Conservation (phyloP, 2,888 invertebrate species). For the Aphidoletes aphidimyza region DNA sequence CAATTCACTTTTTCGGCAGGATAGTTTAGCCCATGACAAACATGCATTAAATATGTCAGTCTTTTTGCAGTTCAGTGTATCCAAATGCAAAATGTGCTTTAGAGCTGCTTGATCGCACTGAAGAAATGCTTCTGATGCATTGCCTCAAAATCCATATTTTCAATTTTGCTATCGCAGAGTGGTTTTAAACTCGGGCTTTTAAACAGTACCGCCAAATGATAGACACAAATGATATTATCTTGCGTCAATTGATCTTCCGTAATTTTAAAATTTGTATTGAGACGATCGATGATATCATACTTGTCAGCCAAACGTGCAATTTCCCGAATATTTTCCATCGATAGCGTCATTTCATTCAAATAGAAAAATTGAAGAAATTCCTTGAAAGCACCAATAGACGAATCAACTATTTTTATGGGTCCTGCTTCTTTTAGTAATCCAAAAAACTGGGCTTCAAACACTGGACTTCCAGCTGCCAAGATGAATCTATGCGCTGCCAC, state of each 20-base stretch:
- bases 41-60: neutral
- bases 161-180: neutral
- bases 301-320: neutral
- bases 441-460: neutral
- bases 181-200: neutral
- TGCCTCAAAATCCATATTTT: too few relatives aligned
- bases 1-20: neutral
- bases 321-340: neutral
- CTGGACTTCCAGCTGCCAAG: neutral
- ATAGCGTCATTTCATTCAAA: neutral
- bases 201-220: neutral
- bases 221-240: neutral
- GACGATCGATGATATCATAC: neutral
- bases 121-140: conserved; percentile 2
- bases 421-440: neutral
- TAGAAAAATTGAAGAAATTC: conserved; percentile 29
- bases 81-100: conserved; percentile 1
- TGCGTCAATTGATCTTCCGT: too few relatives aligned
- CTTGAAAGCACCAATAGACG: neutral
- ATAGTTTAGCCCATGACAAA: neutral
- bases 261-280: too few relatives aligned
- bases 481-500: neutral
- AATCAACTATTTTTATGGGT: neutral
- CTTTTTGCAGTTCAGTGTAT: neutral
- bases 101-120: neutral